Percentiles rank a stretch among this genome's conserved stretches.
Evolutionary conservation across 2,113 vertebrate genomes (phyloP).

Genomic region (Dromas ardeola): DNA sequence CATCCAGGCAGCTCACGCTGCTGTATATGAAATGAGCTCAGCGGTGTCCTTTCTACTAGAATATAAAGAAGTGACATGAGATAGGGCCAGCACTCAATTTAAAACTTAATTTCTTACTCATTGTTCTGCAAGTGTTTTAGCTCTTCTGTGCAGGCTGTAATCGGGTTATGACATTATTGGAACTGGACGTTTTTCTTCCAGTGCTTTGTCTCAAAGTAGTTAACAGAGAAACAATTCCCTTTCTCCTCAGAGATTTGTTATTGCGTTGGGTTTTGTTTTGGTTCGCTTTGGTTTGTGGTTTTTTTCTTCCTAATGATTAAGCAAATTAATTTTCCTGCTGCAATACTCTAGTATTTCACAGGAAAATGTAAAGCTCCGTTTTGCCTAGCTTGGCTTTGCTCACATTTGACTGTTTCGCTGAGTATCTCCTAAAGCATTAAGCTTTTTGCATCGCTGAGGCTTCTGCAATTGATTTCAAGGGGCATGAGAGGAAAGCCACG

Average conservation of each 20-base stretch:
- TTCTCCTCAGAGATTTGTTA: conserved; percentile 25
- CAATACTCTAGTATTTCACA: not conserved
- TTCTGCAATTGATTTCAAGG: conserved; percentile 11
- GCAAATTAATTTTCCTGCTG: conserved; percentile 29
- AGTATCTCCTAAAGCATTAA: not conserved
- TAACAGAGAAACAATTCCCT: conserved; percentile 18
- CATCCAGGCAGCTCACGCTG: conserved; percentile 64
- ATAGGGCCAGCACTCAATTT: conserved; percentile 37
- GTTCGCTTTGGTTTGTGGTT: not conserved
- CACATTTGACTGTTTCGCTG: not conserved
- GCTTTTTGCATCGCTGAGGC: conserved; percentile 30
- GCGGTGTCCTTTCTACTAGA: conserved; percentile 38
- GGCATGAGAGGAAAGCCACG: not conserved
- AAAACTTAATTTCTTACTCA: conserved; percentile 34
- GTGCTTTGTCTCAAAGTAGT: conserved; percentile 45
- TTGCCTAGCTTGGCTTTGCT: conserved; percentile 24
- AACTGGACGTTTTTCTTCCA: conserved; percentile 54
- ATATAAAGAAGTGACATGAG: conserved; percentile 31
- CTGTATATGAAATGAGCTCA: conserved; percentile 34
- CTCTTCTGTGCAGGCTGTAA: conserved; percentile 49
- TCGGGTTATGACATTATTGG: conserved; percentile 59
- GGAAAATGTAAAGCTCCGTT: not conserved
- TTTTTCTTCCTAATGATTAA: conserved; percentile 17
- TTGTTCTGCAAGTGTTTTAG: not conserved
- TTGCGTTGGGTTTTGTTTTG: not conserved